Evolutionary conservation across 2,113 vertebrate genomes (phyloP), one percentile per base, ranked within the genome.

Genomic region (Pedionomus torquatus): DNA sequence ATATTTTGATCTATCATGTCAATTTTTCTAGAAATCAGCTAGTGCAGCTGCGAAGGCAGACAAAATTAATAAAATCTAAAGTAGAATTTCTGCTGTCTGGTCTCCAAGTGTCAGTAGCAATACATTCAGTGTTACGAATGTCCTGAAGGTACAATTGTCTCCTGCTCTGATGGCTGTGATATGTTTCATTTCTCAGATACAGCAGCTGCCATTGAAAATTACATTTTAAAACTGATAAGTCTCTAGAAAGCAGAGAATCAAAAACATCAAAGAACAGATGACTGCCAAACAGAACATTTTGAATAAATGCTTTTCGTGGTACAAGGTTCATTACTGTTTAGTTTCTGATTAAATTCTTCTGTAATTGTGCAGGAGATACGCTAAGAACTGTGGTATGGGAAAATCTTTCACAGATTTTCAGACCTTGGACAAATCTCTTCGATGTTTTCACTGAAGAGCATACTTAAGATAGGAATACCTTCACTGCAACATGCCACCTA

Each of bases 71-170:
- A 95, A 94, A 89, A 90, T 91, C 86, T 74, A 52, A 96, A 69
- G 30, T 33, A 79, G 52, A 64, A 24, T 97, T 97, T 92, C 91
- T 81, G 63, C 63, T 96, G 84, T 41, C 81, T 96, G 33, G 60
- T 83, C 68, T 96, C 92, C 68, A 97, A 95, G 91, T 95, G 93
- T 96, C 97, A 96, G 94, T 68, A 98, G 91, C 89, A 97, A 97
- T 89, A 70, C 46, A 97, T 92, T 94, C 63, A 89, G 71, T 75
- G 90, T 93, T 95, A 95, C n/a, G 63, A 95, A 74, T 90, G 80
- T 96, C 97, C 91, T 82, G 5, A 91, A 97, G 95, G 93, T 79
- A 94, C 44, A 78, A 60, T 24, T 33, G 44, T 95, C 66, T 92
- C 90, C 68, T 90, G 24, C 46, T 96, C 81, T 92, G 49, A 93